Conservation (phyloP, 2,797 vertebrate species). For the Tympanoctomys barrerae region DNA sequence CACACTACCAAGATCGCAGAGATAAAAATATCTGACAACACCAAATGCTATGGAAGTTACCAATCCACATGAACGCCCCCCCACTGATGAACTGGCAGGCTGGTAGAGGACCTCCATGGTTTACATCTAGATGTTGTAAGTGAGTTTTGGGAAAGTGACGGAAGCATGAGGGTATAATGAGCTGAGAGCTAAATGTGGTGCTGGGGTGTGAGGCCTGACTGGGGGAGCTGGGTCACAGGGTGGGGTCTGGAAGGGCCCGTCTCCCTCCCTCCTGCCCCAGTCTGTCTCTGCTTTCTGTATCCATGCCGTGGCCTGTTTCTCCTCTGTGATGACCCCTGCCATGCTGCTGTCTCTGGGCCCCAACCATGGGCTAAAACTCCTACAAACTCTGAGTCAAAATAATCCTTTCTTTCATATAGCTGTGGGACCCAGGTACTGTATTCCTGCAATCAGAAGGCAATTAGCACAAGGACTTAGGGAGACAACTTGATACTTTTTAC, state of each 20-base stretch:
- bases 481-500: background rate
- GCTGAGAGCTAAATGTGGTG: background rate
- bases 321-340: background rate
- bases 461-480: background rate
- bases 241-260: background rate
- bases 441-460: background rate
- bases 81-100: background rate
- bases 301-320: background rate
- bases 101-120: background rate
- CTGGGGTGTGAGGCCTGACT: background rate
- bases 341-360: background rate
- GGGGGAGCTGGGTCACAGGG: background rate
- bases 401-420: background rate
- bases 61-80: too few species aligned
- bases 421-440: background rate
- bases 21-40: background rate
- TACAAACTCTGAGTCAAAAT: background rate
- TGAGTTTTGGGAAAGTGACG: background rate
- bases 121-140: too few species aligned
- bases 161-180: background rate
- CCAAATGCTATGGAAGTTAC: background rate
- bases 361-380: background rate
- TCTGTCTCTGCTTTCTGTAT: background rate
- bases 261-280: background rate
- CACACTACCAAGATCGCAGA: too few species aligned